Conservation (phyloP, 2,888 invertebrate species). For the Phymatocera aterrima region DNA sequence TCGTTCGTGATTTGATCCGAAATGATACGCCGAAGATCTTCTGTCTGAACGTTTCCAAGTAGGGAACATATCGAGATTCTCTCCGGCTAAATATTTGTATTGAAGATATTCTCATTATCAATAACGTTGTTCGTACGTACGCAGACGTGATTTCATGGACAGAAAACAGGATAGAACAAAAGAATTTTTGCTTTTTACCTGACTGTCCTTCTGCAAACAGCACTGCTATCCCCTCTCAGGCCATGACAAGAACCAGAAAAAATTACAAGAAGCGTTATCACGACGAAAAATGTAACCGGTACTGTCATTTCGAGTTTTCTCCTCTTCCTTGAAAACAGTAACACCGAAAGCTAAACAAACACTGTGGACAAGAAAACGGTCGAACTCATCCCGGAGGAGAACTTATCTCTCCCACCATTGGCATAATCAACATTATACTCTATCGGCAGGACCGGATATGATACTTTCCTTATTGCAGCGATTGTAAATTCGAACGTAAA, state of each 20-base stretch:
- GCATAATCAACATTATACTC: neutral
- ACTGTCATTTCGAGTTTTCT: conserved; percentile 10
- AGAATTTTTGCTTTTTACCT: conserved; percentile 1
- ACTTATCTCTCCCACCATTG: conserved; percentile 26
- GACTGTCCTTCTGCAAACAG: conserved; percentile 13
- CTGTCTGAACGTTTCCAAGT: conserved; percentile 53
- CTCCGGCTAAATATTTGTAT: neutral
- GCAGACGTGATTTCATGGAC: neutral
- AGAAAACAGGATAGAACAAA: neutral
- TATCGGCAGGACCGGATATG: neutral
- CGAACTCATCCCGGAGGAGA: neutral
- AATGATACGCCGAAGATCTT: conserved; percentile 30
- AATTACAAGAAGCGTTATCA: neutral
- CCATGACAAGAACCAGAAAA: neutral
- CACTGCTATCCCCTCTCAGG: conserved; percentile 3
- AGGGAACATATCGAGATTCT: conserved; percentile 52
- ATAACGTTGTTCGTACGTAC: neutral
- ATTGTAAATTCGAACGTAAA: neutral
- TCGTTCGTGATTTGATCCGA: conserved; percentile 48
- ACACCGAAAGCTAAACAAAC: neutral
- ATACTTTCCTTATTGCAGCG: neutral
- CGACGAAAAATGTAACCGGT: neutral
- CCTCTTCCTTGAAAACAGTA: neutral
- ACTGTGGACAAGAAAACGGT: neutral
- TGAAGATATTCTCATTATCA: neutral